Conservation (phyloP, 2,888 invertebrate genomes). For the Andricus quercusramuli region DNA sequence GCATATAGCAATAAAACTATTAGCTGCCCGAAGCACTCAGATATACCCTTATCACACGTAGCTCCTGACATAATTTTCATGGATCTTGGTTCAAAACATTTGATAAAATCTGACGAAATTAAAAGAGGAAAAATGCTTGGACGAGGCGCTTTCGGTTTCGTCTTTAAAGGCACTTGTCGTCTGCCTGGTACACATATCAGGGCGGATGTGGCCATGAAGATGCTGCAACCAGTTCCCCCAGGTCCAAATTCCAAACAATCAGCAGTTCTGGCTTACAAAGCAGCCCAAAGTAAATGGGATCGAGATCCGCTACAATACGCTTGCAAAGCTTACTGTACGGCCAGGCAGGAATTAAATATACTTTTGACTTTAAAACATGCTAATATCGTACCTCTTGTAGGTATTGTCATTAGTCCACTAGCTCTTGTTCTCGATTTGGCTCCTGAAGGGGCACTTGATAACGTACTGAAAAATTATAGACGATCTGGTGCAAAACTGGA, state of each 20-base stretch:
- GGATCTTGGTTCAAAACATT: conserved; percentile 90
- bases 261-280: conserved; percentile 82
- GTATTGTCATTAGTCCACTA: conserved; percentile 93
- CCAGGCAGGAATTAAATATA: conserved; percentile 95
- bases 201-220: conserved; percentile 94
- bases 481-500: conserved; percentile 91
- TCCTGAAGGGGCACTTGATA: conserved; percentile 94
- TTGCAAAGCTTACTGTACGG: conserved; percentile 97
- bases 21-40: conserved; percentile 90
- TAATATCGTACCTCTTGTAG: conserved; percentile 95
- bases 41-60: conserved; percentile 87
- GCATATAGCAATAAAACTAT: conserved; percentile 88
- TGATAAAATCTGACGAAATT: conserved; percentile 91
- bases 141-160: conserved; percentile 99
- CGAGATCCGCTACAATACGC: conserved; percentile 95
- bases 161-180: conserved; percentile 90
- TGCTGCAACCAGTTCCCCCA: conserved; percentile 96
- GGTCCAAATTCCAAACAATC: conserved; percentile 85
- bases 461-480: conserved; percentile 90
- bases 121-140: conserved; percentile 89
- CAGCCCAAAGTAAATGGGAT: conserved; percentile 93
- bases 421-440: conserved; percentile 94
- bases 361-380: conserved; percentile 91
- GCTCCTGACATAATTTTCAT: conserved; percentile 96
- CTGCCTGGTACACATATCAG: conserved; percentile 81